These are phyloP conservation scores for Andrena praecox DNA, from an alignment of 2,888 invertebrate genomes.

Conservation along the genomic window DNA sequence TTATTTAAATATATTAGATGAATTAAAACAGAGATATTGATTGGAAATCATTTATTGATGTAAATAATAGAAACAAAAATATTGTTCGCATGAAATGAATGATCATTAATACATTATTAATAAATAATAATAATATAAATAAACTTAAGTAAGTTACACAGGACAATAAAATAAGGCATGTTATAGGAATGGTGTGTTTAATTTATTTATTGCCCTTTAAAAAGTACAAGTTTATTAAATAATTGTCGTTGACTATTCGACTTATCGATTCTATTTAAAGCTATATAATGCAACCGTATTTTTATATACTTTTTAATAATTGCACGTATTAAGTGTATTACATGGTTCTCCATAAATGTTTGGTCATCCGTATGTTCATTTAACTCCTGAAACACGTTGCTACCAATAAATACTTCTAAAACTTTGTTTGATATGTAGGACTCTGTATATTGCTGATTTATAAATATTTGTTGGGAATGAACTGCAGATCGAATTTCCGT, in stretches of 20 bases:
- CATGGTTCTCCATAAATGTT: neutral
- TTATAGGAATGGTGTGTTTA: neutral
- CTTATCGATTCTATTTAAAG: neutral
- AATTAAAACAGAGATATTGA: neutral
- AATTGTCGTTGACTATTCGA: neutral
- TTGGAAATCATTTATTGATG: neutral
- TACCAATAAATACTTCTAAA: neutral
- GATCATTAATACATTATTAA: neutral
- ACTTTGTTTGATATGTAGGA: neutral
- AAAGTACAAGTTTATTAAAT: neutral
- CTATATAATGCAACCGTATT: neutral
- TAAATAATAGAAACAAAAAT: neutral
- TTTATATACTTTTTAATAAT: constrained; percentile 1
- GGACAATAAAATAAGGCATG: neutral
- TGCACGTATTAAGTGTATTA: neutral
- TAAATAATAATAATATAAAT: neutral
- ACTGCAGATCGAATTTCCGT: neutral
- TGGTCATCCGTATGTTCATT: neutral
- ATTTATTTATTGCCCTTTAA: neutral
- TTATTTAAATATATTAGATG: constrained; percentile 1
- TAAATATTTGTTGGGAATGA: neutral
- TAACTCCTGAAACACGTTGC: neutral
- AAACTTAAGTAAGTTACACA: neutral
- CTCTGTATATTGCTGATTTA: neutral
- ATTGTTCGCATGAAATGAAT: neutral